Base-by-base conservation (phyloP, 1,140 invertebrate genomes). In the Phymastichus coffea region DNA sequence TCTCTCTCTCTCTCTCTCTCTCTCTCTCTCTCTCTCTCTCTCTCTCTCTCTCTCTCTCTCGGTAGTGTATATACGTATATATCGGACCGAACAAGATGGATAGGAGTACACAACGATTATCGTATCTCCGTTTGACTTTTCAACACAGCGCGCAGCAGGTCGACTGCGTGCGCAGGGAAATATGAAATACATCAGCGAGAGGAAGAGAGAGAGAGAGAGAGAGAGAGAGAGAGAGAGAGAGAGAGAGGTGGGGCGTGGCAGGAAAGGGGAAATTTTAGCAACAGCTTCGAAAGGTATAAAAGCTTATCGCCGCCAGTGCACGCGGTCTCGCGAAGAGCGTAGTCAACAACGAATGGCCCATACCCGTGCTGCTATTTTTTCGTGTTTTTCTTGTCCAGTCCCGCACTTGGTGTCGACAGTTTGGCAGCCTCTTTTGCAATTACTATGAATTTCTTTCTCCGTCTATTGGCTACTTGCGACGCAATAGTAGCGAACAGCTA, bases 221-320 rank as follows among this genome's bases (percentile, higher is more conserved):
- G 15, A 17, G 26, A 47, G 19, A 57, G 53, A 41, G 37, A 26
- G 41, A 38, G 38, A 51, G 30, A 56, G 22, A 52, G 17, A 44
- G 55, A 44, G 26, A 57, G 33, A 33, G 52, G n/a, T n/a, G n/a
- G n/a, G n/a, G n/a, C n/a, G n/a, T n/a, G n/a, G n/a, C n/a, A n/a
- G n/a, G n/a, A n/a, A n/a, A n/a, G n/a, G n/a, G n/a, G n/a, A n/a
- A n/a, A n/a, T n/a, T n/a, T n/a, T n/a, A n/a, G n/a, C n/a, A n/a
- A n/a, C n/a, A n/a, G n/a, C n/a, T n/a, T n/a, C n/a, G n/a, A n/a
- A n/a, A n/a, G n/a, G n/a, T n/a, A n/a, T n/a, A n/a, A n/a, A 58
- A 60, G 73, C 74, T 76, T 75, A 76, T 76, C 74, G 73, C 69
- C 59, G 68, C 70, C 71, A 61, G 72, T 73, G 74, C 72, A 41